Base-by-base conservation (phyloP, 2,888 invertebrate genomes). In the Eristalis tenax region DNA sequence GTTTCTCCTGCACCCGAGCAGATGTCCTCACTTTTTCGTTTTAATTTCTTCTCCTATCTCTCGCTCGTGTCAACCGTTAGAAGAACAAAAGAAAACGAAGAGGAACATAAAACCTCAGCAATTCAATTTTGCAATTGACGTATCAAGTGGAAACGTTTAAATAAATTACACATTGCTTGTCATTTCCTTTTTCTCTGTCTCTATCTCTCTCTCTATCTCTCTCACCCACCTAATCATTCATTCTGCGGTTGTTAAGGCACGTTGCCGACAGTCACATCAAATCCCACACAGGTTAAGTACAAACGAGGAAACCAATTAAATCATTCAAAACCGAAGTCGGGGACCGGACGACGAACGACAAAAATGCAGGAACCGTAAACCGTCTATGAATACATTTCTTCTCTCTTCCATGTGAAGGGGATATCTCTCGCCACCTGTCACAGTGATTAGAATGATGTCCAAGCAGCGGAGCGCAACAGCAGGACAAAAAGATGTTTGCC, bases 401-500 rank as follows among this genome's bases (percentile, higher is more conserved):
- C 77, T 69, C 69, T 77, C 69, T 64, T 76, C 66, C 32, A 32
- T 32, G 79, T 28, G 65, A 69, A 64, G 70, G 59, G 61, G 50
- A 18, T 50, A 61, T 40, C 78, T 43, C 82, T 83, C 83, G 68
- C 75, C 87, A 83, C 79, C 87, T 87, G 87, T 76, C 79, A 76
- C 59, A 80, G 78, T 83, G 83, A 86, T 86, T 86, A 86, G 78
- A 86, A 83, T 86, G 79, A 83, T 83, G 79, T 87, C 79, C 73
- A 50, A 73, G 68, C 69, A 26, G n/a, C 61, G 8, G 32, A 32
- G 32, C 1, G 64, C 66, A 71, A 59, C 71, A 77, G 35, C 87
- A 75, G 75, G 64, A 69, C 78, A n/a, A n/a, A 71, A 78, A 79
- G 56, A 86, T 78, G 69, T 78, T 78, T 61, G 76, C 66, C 40